phyloP scores from a whole-genome alignment of 2,113 vertebrate species.

The Eclectus roratus region DNA sequence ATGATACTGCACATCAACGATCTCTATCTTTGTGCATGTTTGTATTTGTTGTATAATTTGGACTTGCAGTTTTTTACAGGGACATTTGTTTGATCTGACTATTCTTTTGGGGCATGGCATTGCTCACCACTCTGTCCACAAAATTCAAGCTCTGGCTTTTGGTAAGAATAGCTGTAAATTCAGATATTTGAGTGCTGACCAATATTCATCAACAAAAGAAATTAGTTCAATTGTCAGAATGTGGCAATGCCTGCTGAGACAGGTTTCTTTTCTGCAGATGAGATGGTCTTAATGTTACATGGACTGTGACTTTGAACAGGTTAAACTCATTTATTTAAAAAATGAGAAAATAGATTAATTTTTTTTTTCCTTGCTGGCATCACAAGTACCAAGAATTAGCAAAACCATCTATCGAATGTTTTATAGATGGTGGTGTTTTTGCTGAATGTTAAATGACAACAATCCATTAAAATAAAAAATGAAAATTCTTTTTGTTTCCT shows the following conservation, averaged over 20 bases:
- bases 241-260: conserved; percentile 10
- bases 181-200: background rate
- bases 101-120: background rate
- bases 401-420: conserved; percentile 5
- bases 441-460: conserved; percentile 72
- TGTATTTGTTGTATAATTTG: background rate
- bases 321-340: conserved; percentile 19
- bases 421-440: conserved; percentile 34
- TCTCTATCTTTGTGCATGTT: background rate
- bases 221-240: conserved; percentile 40
- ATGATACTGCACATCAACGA: background rate
- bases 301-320: conserved; percentile 15
- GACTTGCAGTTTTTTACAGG: background rate
- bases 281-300: background rate
- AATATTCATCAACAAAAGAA: conserved; percentile 5
- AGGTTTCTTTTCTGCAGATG: conserved; percentile 26
- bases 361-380: conserved; percentile 3
- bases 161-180: background rate
- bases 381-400: conserved; percentile 31
- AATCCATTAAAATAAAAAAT: conserved; percentile 71
- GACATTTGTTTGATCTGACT: background rate
- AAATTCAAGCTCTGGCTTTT: background rate
- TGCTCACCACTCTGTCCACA: background rate
- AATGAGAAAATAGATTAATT: background rate
- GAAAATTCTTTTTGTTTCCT: conserved; percentile 76